Base-by-base conservation (phyloP, 92 coral and sea anemone genomes). In the Phymanthus crucifer region DNA sequence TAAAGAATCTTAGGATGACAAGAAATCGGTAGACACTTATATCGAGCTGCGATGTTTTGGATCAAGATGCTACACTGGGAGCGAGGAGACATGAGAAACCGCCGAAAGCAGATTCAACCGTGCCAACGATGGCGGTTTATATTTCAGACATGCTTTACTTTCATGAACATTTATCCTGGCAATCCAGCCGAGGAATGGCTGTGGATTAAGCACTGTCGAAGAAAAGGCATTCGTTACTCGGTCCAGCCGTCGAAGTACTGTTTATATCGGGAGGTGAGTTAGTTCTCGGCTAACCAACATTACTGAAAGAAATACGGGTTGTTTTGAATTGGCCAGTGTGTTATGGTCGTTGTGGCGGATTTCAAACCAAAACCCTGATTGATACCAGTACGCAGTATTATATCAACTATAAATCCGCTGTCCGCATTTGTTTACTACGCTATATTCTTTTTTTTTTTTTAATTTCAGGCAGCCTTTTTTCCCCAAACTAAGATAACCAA, bases 161-260 rank as follows among this genome's bases (percentile, higher is more conserved):
- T 92, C 26, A 71, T 83, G 80, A 90, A 89, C 79, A 89, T 92
- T 79, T 91, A 90, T 72, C 97, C 97, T 27, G 90, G 97, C 3
- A 92, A 92, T 68, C 97, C 97, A 0, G 76, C 86, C 9, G 91
- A 92, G 24, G 97, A 92, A 24, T 92, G 97, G 97, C 81, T 92
- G 12, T 92, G 97, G 97, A 87, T 87, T 37, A 92, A 92, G 66
- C 93, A 89, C 79, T 90, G 93, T 77, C 91, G 93, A 75, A 86
- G 97, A 72, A 92, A 90, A 85, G 97, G 97, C 56, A 92, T 89
- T 33, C 38, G 65, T 40, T 82, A 79, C 29, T 38, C 58, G 45
- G 45, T 90, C 31, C 79, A 68, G 75, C 80, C 57, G 43, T 33
- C 86, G 5, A 73, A 47, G 72, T 73, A 37, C 32, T 61, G 73